Evolutionary conservation across 2,113 vertebrate genomes (phyloP).

Genomic region (Oceanites oceanicus): DNA sequence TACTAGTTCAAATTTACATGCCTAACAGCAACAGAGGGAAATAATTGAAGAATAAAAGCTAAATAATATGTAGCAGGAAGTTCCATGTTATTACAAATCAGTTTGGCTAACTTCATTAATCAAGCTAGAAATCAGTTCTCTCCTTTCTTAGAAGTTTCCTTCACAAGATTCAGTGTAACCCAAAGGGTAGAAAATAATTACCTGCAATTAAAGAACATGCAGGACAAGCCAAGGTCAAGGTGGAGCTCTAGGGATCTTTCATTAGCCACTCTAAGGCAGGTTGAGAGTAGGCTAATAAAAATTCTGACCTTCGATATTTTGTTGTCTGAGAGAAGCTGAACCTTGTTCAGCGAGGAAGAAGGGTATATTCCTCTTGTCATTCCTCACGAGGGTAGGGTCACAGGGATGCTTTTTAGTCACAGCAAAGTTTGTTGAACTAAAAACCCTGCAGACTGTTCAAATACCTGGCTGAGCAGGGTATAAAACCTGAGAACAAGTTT

Average conservation of each 20-base stretch:
- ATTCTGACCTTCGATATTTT: background rate
- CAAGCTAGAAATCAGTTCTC: background rate
- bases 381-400: background rate
- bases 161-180: background rate
- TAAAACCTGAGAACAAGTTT: background rate
- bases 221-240: slow-evolving; percentile 41
- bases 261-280: slow-evolving; percentile 3
- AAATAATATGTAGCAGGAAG: background rate
- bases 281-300: slow-evolving; percentile 33
- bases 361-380: background rate
- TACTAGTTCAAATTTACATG: background rate
- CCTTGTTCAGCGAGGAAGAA: background rate
- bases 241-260: slow-evolving; percentile 5
- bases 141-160: background rate
- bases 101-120: slow-evolving; percentile 4
- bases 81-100: background rate
- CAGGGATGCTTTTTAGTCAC: background rate
- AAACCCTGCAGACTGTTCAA: background rate
- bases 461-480: background rate
- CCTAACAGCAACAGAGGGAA: background rate
- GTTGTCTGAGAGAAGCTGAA: background rate
- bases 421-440: background rate
- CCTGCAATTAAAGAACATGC: slow-evolving; percentile 22
- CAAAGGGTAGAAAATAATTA: slow-evolving; percentile 43
- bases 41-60: background rate